A percentile compares a stretch with the other conserved stretches of the same genome.
Conservation (phyloP, 2,888 invertebrate genomes). For the Drosophila borealis region DNA sequence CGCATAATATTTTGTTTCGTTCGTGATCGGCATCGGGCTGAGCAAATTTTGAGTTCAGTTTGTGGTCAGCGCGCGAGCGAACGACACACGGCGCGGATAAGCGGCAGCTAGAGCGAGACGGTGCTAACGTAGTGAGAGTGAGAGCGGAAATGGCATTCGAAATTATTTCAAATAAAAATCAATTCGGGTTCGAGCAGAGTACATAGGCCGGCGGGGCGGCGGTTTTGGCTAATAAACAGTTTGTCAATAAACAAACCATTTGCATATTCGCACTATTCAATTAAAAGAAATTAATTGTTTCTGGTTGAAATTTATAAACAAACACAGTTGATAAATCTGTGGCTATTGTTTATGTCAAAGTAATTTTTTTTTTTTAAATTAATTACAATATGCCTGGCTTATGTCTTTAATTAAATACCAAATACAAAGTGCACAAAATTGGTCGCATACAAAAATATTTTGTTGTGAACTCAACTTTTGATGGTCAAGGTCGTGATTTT, state of each 20-base stretch:
- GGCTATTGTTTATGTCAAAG: constrained; percentile 3
- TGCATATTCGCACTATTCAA: constrained; percentile 26
- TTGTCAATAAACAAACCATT: constrained; percentile 21
- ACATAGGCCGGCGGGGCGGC: neutral
- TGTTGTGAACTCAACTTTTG: neutral
- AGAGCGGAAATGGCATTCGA: constrained; percentile 13
- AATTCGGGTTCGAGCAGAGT: constrained; percentile 8
- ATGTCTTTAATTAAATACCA: constrained; percentile 37
- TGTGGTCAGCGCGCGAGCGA: constrained; percentile 62
- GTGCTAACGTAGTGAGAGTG: constrained; percentile 34
- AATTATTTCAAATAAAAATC: constrained; percentile 16
- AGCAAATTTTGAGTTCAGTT: constrained; percentile 67
- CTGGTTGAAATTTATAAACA: constrained; percentile 9
- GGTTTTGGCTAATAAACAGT: neutral
- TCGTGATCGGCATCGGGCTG: constrained; percentile 70
- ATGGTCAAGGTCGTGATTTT: constrained; percentile 42
- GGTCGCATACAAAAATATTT: constrained; percentile 5
- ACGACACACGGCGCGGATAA: constrained; percentile 56
- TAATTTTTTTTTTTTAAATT: constrained; percentile 30
- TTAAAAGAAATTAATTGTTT: constrained; percentile 26
- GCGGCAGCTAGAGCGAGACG: constrained; percentile 17
- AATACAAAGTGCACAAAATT: constrained; percentile 10
- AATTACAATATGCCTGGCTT: constrained; percentile 41
- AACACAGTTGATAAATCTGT: neutral
- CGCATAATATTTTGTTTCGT: constrained; percentile 51